phyloP scores from a whole-genome alignment of 2,797 vertebrate species.

The Pipistrellus pygmaeus region DNA sequence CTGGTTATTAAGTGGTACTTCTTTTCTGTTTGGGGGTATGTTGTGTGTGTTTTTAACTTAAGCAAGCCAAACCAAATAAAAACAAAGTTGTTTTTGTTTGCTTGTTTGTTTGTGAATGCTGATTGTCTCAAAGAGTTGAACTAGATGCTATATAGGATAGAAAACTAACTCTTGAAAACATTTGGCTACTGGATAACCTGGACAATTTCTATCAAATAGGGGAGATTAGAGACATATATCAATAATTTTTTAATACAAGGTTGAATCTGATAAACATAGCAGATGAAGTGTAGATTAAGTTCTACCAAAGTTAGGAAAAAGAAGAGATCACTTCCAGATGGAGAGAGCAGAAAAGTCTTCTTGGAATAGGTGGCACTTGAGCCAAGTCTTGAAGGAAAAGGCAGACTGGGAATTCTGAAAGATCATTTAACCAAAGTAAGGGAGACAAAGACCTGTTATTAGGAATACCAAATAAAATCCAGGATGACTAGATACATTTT shows the following conservation, averaged over 20 bases:
- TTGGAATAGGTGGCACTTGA: background rate
- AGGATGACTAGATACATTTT: background rate
- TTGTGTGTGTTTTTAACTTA: conserved; percentile 11
- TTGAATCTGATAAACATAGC: background rate
- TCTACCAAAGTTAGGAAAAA: background rate
- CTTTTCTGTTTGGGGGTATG: background rate
- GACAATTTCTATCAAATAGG: background rate
- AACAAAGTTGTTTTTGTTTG: background rate
- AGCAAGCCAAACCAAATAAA: background rate
- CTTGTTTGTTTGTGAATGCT: background rate
- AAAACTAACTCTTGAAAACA: conserved; percentile 15
- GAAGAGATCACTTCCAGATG: background rate
- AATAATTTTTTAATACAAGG: background rate
- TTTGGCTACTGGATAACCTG: background rate
- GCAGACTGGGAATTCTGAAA: background rate
- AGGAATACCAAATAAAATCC: background rate
- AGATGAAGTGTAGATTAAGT: background rate
- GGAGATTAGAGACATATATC: background rate
- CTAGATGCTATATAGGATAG: background rate
- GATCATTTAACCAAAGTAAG: background rate
- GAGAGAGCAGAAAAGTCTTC: background rate
- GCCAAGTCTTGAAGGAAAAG: background rate
- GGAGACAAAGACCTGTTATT: background rate
- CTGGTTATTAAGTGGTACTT: background rate
- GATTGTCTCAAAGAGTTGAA: background rate